Percentiles rank a stretch among this genome's conserved stretches.
These are phyloP conservation scores for Drosophila incognita DNA, from an alignment of 2,888 invertebrate genomes.

Conservation along the genomic window DNA sequence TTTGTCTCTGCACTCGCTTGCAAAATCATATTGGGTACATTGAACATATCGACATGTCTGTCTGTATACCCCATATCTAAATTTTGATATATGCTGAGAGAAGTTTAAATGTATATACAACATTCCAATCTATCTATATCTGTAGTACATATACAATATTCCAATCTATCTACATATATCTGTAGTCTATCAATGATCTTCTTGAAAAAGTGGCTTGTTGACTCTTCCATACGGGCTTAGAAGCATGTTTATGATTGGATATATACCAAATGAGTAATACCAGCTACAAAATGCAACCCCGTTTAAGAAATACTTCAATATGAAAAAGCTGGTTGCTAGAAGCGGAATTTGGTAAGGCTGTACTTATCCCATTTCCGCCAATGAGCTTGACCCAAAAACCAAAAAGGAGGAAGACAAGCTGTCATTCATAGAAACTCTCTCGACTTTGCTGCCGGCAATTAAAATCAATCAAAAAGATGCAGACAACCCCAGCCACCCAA, in stretches of 20 bases:
- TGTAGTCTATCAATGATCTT: background rate
- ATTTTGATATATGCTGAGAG: background rate
- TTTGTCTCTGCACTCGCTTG: background rate
- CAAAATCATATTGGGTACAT: background rate
- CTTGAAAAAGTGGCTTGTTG: background rate
- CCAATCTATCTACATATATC: too few relatives aligned
- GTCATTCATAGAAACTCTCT: conserved; percentile 47
- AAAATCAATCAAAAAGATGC: conserved; percentile 71
- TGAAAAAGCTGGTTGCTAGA: background rate
- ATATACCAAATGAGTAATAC: background rate
- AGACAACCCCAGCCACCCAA: conserved; percentile 18
- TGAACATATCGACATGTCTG: background rate
- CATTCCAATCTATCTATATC: too few relatives aligned
- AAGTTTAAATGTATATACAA: background rate
- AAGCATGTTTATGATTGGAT: background rate
- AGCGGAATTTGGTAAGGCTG: conserved; percentile 14
- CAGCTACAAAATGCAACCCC: background rate
- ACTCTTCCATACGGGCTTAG: background rate
- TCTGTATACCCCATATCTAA: background rate
- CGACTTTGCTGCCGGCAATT: conserved; percentile 54
- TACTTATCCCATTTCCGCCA: conserved; percentile 56
- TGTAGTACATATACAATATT: background rate
- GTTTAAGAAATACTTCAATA: background rate
- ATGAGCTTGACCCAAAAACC: conserved; percentile 67
- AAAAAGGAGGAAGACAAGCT: conserved; percentile 5